Evolutionary conservation across 2,113 vertebrate species (phyloP).

Genomic region (Leucopsar rothschildi): DNA sequence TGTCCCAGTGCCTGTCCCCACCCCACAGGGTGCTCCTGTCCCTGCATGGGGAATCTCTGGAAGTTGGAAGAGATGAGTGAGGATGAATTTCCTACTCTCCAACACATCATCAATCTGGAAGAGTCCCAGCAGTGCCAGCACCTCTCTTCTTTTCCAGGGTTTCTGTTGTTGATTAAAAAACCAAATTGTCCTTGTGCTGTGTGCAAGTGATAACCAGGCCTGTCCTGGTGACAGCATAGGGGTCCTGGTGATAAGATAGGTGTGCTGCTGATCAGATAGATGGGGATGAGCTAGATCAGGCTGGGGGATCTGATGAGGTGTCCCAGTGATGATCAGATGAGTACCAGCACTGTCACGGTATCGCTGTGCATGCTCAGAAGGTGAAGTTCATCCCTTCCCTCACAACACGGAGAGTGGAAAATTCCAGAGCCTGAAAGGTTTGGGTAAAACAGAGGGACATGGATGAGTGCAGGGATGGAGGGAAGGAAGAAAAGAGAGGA

Average conservation of each 20-base stretch:
- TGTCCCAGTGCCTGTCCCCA: neutral
- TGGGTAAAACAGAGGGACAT: neutral
- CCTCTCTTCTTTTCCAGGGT: neutral
- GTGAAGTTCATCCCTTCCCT: neutral
- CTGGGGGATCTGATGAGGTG: neutral
- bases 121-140: neutral
- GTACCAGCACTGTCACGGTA: accelerated
- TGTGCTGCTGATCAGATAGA: too few species aligned
- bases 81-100: neutral
- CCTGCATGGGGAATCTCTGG: neutral
- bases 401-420: neutral
- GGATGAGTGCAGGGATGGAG: neutral
- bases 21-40: too few species aligned
- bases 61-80: neutral
- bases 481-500: neutral
- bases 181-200: neutral
- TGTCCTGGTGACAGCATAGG: neutral
- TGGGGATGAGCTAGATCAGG: neutral
- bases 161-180: neutral
- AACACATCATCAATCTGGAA: neutral
- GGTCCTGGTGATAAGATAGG: neutral
- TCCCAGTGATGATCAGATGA: neutral
- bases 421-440: neutral
- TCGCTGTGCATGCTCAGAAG: neutral
- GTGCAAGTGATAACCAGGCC: neutral